Evolutionary conservation across 2,113 vertebrate species (phyloP), one percentile per base, ranked within the genome.

Genomic region (Istiophorus platypterus): DNA sequence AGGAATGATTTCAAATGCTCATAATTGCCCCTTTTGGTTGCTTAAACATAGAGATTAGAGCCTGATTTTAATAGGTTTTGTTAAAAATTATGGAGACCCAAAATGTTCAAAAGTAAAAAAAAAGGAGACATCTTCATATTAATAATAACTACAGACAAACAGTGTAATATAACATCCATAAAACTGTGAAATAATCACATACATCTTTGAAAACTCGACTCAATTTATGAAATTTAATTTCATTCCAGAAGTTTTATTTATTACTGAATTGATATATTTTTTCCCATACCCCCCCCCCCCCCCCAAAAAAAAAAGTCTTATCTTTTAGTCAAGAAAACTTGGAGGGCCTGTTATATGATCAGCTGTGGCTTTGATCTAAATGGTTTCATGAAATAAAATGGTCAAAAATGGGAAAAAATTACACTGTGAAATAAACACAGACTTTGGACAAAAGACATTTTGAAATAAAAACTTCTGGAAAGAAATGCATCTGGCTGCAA

Each of bases 1-100:
- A 29, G 27, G 27, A 81, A 76, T 62, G 2, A 78, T 65, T 72
- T 76, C 39, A 82, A 66, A 26, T 76, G 47, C 66, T 62, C 47
- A 64, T 57, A 71, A 71, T 73, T 63, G 34, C 37, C 31, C 34
- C 20, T 62, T 76, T 81, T 47, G 54, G 31, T 78, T 70, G 72
- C 20, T 72, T 61, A n/a, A 68, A 73, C 34, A 82, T 72, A 31
- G 37, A 77, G 39, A 51, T n/a, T 29, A n/a, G 56, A 6, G 18
- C 59, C 27, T 58, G 34, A 49, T 68, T 26, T 20, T 49, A 1
- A 42, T 42, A 9, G 14, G n/a, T 61, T 41, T 52, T 15, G 0
- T 76, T 45, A 20, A 57, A 15, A 51, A 4, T 62, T n/a, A 29
- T 61, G 61, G 31, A 39, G 58, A 56, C 24, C 27, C 52, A 57